Evolutionary conservation across 2,797 vertebrate species (phyloP).

Genomic region (Cyclopterus lumpus): DNA sequence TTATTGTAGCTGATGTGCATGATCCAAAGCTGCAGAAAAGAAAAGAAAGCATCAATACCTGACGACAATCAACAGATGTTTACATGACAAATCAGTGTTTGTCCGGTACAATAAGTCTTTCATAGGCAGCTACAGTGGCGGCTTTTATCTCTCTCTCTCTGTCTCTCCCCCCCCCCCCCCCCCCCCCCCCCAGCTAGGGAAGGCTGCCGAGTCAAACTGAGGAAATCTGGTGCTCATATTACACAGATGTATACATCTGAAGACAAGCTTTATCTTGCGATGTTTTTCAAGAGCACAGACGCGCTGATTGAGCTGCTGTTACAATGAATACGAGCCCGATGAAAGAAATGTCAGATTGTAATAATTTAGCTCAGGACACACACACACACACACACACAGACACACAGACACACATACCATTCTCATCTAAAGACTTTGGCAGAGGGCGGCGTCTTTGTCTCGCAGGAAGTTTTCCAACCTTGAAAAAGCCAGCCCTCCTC

Average conservation of each 20-base stretch:
- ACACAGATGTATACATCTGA: constrained; percentile 68
- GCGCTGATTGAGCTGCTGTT: constrained; percentile 54
- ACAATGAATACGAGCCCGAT: constrained; percentile 56
- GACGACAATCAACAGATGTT: constrained; percentile 2
- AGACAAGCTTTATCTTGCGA: constrained; percentile 59
- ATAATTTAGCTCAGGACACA: constrained; percentile 51
- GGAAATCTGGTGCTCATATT: constrained; percentile 55
- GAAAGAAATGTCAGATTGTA: constrained; percentile 68
- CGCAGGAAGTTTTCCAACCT: constrained; percentile 74
- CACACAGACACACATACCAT: constrained; percentile 14
- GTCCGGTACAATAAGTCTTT: constrained; percentile 14
- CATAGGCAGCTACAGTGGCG: constrained; percentile 8
- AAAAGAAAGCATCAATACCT: not conserved
- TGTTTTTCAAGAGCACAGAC: constrained; percentile 60
- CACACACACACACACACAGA: constrained; percentile 11
- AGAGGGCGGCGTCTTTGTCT: constrained; percentile 77
- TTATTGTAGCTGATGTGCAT: not conserved
- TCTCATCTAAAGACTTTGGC: constrained; percentile 59
- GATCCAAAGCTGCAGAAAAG: not conserved
- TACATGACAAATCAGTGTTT: constrained; percentile 1
- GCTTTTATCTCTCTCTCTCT: constrained; percentile 33
- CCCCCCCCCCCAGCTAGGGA: constrained; percentile 35
- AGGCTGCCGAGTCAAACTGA: constrained; percentile 46
- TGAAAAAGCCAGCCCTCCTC: constrained; percentile 70
- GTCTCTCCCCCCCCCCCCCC: not conserved